Percentiles rank a stretch among this genome's conserved stretches.
Evolutionary conservation across 2,888 invertebrate genomes (phyloP).

Genomic region (Dolichopus griseipennis): DNA sequence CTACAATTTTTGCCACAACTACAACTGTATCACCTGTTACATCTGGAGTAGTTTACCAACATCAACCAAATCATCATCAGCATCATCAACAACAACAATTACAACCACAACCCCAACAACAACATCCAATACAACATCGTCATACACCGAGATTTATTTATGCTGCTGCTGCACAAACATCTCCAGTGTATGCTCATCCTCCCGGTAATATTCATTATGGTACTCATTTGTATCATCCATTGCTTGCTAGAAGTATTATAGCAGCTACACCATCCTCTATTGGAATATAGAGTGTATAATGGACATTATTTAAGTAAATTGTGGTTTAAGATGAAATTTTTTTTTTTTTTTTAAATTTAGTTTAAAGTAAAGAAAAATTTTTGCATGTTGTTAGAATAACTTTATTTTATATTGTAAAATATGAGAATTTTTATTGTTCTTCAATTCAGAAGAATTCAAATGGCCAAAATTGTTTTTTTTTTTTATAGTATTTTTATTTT

Average conservation of each 20-base stretch:
- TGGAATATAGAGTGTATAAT: neutral
- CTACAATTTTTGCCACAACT: neutral
- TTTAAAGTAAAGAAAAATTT: too few species aligned
- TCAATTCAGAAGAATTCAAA: too few species aligned
- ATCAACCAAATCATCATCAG: neutral
- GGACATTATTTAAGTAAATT: too few species aligned
- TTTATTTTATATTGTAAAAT: too few species aligned
- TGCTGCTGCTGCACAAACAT: constrained; percentile 14
- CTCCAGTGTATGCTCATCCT: constrained; percentile 33
- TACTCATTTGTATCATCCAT: constrained; percentile 35
- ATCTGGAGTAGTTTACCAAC: neutral
- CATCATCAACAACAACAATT: too few species aligned
- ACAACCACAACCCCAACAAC: neutral
- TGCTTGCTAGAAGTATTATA: constrained; percentile 17
- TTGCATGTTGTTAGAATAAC: too few species aligned
- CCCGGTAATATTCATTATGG: constrained; percentile 36
- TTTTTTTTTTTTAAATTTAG: too few species aligned
- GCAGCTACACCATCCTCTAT: neutral
- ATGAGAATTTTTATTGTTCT: too few species aligned
- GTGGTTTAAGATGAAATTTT: too few species aligned
- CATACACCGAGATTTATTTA: neutral
- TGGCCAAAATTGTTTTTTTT: too few species aligned
- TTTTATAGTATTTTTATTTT: too few species aligned
- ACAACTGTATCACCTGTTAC: neutral
- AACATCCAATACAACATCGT: neutral